Evolutionary conservation across 1,140 invertebrate species (phyloP).

Genomic region (Carcinoscorpius rotundicauda): DNA sequence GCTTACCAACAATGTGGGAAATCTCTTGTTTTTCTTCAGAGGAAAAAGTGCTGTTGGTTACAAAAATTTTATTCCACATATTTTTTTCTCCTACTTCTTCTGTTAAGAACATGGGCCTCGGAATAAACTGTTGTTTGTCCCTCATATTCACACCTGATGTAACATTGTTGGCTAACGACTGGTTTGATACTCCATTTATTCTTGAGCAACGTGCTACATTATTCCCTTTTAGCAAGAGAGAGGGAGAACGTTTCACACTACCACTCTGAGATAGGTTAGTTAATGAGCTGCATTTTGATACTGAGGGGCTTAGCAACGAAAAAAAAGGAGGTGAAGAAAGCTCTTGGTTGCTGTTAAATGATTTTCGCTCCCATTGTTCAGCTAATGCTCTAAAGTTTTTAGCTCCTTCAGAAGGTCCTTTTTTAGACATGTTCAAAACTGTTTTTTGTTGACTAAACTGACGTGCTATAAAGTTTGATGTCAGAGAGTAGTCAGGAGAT

Average conservation of each 20-base stretch:
- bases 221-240: not conserved
- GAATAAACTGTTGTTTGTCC: conserved; percentile 4
- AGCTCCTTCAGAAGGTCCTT: conserved; percentile 7
- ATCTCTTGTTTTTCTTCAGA: too few species aligned
- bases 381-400: conserved; percentile 34
- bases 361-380: conserved; percentile 34
- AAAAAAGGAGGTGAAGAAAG: conserved; percentile 3
- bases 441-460: conserved; percentile 15
- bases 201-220: not conserved
- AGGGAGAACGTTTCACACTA: not conserved
- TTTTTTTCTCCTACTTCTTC: not conserved
- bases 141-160: conserved; percentile 13
- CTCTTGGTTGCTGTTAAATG: conserved; percentile 22
- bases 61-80: not conserved
- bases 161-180: too few species aligned
- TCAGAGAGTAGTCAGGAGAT: conserved; percentile 12
- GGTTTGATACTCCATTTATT: not conserved
- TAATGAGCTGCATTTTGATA: not conserved
- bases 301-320: conserved; percentile 12
- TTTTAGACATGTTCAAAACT: conserved; percentile 4
- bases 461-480: conserved; percentile 10
- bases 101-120: not conserved
- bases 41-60: too few species aligned
- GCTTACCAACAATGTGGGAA: too few species aligned
- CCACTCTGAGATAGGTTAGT: not conserved